Base-by-base conservation (phyloP, 2,113 vertebrate species). In the Neolamprologus toae region DNA sequence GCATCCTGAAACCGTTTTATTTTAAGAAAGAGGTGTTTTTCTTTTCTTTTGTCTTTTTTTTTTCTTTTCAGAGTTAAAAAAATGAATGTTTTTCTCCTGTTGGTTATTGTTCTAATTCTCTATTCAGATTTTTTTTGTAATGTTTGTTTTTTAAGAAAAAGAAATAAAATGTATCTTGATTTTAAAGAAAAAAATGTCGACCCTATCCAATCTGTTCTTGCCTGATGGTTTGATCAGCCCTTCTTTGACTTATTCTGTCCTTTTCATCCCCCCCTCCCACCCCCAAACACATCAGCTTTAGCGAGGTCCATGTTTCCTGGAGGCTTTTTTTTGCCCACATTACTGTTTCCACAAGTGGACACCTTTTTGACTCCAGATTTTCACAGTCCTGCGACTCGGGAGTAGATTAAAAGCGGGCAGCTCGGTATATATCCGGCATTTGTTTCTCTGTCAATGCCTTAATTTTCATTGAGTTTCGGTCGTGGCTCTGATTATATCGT, bases 91-190 rank as follows among this genome's bases (percentile, higher is more conserved):
- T 80, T 93, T 92, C 88, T 94, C 90, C 88, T 93, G 87, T 90
- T 92, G 90, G 93, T 95, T 95, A 93, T 93, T 96, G 93, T 96
- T 96, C 87, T 94, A 95, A 95, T 95, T 96, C 95, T 95, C 91
- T 96, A 94, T 96, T 96, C 94, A 93, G 93, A 96, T 93, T 96
- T 96, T 95, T 96, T 97, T 97, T 97, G 95, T 97, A 96, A 96
- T 96, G 96, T 97, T 96, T 96, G 95, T 97, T 97, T 97, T 97
- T 97, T 96, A 97, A 96, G 93, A 96, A 96, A 87, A 97, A 96
- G 80, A 95, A 97, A 96, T 96, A 96, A 97, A 97, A 96, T 96
- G 95, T 97, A 97, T 97, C 95, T 94, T 97, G 96, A 96, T 97
- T 97, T 97, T 95, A 97, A 97, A 97, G 93, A 96, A 78, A 91